Conservation (phyloP, 2,113 vertebrate species). For the Cyphomyrus plagiostoma region DNA sequence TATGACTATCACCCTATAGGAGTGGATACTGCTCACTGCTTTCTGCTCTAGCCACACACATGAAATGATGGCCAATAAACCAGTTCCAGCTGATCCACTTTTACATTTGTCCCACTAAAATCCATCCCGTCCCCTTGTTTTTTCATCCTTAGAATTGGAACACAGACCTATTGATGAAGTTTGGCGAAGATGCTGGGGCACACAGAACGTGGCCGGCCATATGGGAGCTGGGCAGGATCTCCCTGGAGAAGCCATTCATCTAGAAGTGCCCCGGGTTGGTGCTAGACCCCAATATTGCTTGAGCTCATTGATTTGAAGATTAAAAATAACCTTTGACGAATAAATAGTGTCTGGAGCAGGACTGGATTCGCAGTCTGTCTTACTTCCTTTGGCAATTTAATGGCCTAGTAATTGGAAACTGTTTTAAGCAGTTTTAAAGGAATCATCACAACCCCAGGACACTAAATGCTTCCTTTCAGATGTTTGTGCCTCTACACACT, state of each 20-base stretch:
- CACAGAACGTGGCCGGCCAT: not conserved
- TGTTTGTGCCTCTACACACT: not conserved
- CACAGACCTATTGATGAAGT: conserved; percentile 27
- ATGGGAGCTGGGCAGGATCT: conserved; percentile 12
- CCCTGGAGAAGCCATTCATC: conserved; percentile 13
- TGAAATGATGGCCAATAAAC: conserved; percentile 38
- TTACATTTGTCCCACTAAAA: conserved; percentile 46
- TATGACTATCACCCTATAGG: not conserved
- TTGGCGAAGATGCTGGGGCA: conserved; percentile 27
- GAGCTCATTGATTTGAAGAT: conserved; percentile 9
- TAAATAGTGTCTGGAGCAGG: conserved; percentile 15
- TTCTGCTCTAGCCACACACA: conserved; percentile 20
- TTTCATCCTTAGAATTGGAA: conserved; percentile 38
- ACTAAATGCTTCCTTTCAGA: not conserved
- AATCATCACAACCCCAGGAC: not conserved
- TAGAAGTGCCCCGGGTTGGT: conserved; percentile 10
- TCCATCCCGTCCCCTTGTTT: conserved; percentile 20
- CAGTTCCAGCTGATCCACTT: conserved; percentile 48
- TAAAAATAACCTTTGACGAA: conserved; percentile 18
- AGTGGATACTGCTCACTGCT: not conserved
- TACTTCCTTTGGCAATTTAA: conserved; percentile 18
- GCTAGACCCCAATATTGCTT: conserved; percentile 4
- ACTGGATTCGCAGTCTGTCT: conserved; percentile 9
- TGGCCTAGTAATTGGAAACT: conserved; percentile 15
- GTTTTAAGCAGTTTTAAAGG: conserved; percentile 12